These are phyloP conservation scores for Notodonta ziczac DNA, from an alignment of 2,888 invertebrate genomes.

Conservation along the genomic window DNA sequence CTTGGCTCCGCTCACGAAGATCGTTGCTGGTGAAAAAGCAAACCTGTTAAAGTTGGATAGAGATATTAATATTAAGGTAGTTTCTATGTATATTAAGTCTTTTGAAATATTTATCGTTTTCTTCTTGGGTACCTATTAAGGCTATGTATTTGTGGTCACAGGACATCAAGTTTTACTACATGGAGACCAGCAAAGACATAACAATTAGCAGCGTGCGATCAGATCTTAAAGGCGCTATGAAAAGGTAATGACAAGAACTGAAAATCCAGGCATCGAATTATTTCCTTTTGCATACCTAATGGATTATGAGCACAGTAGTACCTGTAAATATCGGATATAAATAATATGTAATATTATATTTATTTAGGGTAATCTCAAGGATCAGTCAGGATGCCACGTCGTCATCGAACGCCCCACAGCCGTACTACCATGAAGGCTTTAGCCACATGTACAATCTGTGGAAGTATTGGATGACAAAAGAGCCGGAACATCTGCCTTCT, in stretches of 20 bases:
- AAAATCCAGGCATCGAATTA: too few species aligned
- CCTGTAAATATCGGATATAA: too few species aligned
- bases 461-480: conserved; percentile 91
- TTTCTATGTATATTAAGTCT: background rate
- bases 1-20: conserved; percentile 90
- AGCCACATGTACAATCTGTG: conserved; percentile 87
- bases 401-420: conserved; percentile 49
- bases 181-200: conserved; percentile 89
- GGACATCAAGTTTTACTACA: conserved; percentile 89
- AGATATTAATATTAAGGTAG: conserved; percentile 85
- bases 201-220: conserved; percentile 88
- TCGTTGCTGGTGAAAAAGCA: conserved; percentile 85
- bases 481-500: conserved; percentile 86
- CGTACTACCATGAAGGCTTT: conserved; percentile 72
- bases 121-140: too few species aligned
- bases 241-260: conserved; percentile 62
- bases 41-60: conserved; percentile 85
- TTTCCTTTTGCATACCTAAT: too few species aligned
- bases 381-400: conserved; percentile 47
- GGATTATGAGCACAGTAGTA: too few species aligned
- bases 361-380: conserved; percentile 57
- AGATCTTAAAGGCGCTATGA: conserved; percentile 87
- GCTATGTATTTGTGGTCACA: conserved; percentile 36
- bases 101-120: background rate
- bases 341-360: too few species aligned